A percentile compares a stretch with the other conserved stretches of the same genome.
phyloP scores from a whole-genome alignment of 2,113 vertebrate species.

The Bolborhynchus lineola region DNA sequence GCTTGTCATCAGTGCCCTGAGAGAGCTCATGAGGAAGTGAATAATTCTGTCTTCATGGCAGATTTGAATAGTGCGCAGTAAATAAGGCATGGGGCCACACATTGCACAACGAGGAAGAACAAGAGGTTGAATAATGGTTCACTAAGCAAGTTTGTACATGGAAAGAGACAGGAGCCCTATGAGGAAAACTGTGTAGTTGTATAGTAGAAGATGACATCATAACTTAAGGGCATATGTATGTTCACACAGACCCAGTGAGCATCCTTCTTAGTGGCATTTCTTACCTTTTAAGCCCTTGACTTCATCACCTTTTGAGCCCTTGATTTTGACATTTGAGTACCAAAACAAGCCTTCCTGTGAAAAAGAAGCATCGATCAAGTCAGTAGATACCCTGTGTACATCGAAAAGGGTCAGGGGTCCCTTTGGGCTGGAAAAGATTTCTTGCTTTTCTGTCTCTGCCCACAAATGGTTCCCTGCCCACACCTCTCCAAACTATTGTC shows the following conservation, averaged over 20 bases:
- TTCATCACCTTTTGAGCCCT: neutral
- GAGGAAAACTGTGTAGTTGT: neutral
- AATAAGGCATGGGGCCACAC: slow-evolving; percentile 1
- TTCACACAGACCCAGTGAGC: neutral
- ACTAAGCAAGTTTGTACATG: slow-evolving; percentile 3
- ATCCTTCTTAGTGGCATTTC: neutral
- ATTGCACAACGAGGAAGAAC: slow-evolving; percentile 31
- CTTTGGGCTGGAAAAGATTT: slow-evolving; percentile 14
- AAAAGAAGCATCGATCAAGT: neutral
- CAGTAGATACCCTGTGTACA: neutral
- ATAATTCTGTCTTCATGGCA: slow-evolving; percentile 5
- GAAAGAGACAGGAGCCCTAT: neutral
- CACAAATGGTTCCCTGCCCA: slow-evolving; percentile 18
- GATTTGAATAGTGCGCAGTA: neutral
- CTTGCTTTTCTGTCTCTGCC: slow-evolving; percentile 9
- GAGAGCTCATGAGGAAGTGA: slow-evolving; percentile 33
- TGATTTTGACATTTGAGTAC: neutral
- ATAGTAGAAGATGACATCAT: accelerated
- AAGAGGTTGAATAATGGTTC: slow-evolving; percentile 37
- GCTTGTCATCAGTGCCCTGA: neutral
- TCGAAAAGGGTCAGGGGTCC: neutral
- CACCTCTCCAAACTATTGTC: slow-evolving; percentile 23
- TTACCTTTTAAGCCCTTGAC: neutral
- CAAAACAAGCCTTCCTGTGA: neutral
- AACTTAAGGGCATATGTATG: accelerated